Base-by-base conservation (phyloP, 2,797 vertebrate genomes). In the Crocidura indochinensis region DNA sequence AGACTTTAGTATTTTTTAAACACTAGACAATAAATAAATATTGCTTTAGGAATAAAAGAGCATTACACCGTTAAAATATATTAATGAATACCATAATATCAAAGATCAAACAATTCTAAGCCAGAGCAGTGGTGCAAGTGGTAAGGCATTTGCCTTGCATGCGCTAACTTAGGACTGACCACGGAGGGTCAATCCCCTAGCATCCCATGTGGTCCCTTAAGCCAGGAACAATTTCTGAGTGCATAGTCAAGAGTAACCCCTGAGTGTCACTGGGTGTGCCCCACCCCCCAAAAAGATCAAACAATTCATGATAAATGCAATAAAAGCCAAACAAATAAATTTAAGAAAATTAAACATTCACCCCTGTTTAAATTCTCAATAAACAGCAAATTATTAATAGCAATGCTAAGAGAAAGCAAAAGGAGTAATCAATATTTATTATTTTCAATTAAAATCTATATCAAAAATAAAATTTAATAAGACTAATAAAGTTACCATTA, bases 311-410 rank as follows among this genome's bases (percentile, higher is more conserved):
- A 53, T 3, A 51, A 51, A 12, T 8, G 49, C 49, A 15, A 81
- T 27, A 85, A 10, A 84, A 20, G 10, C 11, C 22, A 8, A 67
- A 68, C 65, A 64, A 14, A 5, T 20, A 56, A 15, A 82, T 19
- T 53, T 60, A 90, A 64, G 71, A 17, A 64, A 78, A 56, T 76
- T 88, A 49, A 86, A 93, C 6, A 82, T 29, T 51, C 15, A 75
- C 49, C 73, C 27, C 14, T 65, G 60, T 88, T 88, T 84, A 91
- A 90, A 90, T 20, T 62, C 1, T 51, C 31, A 83, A 31, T 38
- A 93, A 89, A 88, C 38, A 87, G 79, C 53, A 87, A 92, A 77
- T 44, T 56, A 15, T 19, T 56, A 56, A 19, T 56, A 56, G 7
- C 17, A 56, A 2, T 56, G 53, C 17, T 56, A 56, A 76, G 85